A percentile compares a stretch with the other conserved stretches of the same genome.
phyloP scores from a whole-genome alignment of 30 jellyfish, hydroid and myxozoan species.

The Catostylus mosaicus region DNA sequence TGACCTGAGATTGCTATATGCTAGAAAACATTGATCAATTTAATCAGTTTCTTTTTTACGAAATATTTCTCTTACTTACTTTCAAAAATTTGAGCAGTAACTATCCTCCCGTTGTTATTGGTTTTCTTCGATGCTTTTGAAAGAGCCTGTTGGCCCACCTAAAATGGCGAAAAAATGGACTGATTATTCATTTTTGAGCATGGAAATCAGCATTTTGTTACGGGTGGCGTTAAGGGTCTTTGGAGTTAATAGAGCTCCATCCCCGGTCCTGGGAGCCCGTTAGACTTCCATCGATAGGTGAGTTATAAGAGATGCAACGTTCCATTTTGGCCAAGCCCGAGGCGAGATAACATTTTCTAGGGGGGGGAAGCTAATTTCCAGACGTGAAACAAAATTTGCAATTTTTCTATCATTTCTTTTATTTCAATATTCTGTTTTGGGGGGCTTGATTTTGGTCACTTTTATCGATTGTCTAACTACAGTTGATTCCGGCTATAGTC shows the following conservation, averaged over 20 bases:
- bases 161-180: not conserved
- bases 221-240: too few species aligned
- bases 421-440: too few species aligned
- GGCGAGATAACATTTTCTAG: too few species aligned
- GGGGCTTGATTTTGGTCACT: too few species aligned
- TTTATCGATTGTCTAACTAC: too few species aligned
- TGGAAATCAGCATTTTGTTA: too few species aligned
- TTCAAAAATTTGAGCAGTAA: not conserved
- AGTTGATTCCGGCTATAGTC: too few species aligned
- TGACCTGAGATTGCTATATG: not conserved
- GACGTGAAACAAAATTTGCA: too few species aligned
- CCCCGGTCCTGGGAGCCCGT: not conserved
- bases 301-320: not conserved
- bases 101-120: constrained; percentile 5
- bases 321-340: not conserved
- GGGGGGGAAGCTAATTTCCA: too few species aligned
- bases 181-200: not conserved
- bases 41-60: not conserved
- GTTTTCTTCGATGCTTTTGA: not conserved
- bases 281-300: not conserved
- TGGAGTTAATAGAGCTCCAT: too few species aligned
- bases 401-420: too few species aligned
- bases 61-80: constrained; percentile 2
- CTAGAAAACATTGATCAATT: not conserved
- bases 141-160: constrained; percentile 4